Base-by-base conservation (phyloP, 1,140 invertebrate species). In the Camponotus pennsylvanicus region DNA sequence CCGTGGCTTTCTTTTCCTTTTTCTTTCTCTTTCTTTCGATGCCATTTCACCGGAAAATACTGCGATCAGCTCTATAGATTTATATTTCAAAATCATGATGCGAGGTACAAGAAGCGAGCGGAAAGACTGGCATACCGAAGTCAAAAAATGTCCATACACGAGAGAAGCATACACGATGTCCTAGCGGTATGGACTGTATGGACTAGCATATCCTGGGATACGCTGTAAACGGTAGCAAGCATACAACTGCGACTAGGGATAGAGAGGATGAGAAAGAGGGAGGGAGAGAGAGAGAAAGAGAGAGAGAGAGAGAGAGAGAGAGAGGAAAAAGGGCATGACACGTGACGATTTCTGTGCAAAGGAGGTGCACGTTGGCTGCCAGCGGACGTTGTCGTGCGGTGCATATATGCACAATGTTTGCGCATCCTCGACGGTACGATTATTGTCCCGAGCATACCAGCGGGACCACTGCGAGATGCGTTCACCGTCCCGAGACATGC, bases 391-490 rank as follows among this genome's bases (percentile, higher is more conserved):
- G 80, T 88, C 55, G 80, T 79, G 75, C 59, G 52, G 45, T 55
- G 59, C 79, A 67, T 84, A 66, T 63, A 86, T 88, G 57, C 55
- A 79, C 67, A 86, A 79, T 90, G 80, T 88, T 89, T 89, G 88
- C 86, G 59, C 57, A 69, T 64, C 57, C 61, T 69, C 61, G 73
- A 49, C 49, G 52, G 70, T 55, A 75, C 86, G 76, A 90, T 88
- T 88, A 90, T 88, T 90, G 86, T 89, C 80, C 79, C 71, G 42
- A 32, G 67, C 52, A 76, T 83, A 66, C 63, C 71, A 37, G 15
- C 34, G 40, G 27, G 45, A 82, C 63, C 11, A n/a, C 52, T 61
- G 64, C 37, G 79, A 61, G 64, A 61, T 21, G 64, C 63, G 63
- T 59, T 71, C 42, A 9, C 40, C 40, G 49, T 69, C 45, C 82